A percentile compares a stretch with the other conserved stretches of the same genome.
Conservation (phyloP, 2,888 invertebrate genomes). For the Andrena camellia region DNA sequence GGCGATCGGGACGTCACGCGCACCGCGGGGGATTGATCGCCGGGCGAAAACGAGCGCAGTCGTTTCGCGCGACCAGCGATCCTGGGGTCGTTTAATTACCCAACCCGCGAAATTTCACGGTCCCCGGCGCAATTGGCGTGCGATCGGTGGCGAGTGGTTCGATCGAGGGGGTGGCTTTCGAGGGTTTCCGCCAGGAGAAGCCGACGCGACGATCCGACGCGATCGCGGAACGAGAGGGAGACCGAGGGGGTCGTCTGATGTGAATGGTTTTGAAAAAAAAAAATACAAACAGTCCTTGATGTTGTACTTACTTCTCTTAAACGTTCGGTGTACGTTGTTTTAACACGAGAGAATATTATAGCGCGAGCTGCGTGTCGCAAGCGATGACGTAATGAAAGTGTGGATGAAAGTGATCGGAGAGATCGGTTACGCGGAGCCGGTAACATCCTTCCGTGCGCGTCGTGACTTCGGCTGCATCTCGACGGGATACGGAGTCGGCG, state of each 20-base stretch:
- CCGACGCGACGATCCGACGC: constrained; percentile 1
- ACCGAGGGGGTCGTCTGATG: constrained; percentile 13
- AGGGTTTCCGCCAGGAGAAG: not conserved
- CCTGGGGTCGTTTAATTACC: constrained; percentile 45
- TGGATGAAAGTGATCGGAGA: too few relatives aligned
- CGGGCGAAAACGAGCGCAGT: not conserved
- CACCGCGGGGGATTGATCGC: too few relatives aligned
- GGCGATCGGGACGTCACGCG: too few relatives aligned
- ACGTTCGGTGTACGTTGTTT: constrained; percentile 60
- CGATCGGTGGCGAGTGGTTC: constrained; percentile 7
- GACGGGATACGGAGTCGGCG: constrained; percentile 45
- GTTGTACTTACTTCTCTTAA: constrained; percentile 62
- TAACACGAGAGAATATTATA: constrained; percentile 41
- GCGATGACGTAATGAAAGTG: constrained; percentile 16
- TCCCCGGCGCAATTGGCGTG: constrained; percentile 30
- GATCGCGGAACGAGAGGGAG: constrained; percentile 30
- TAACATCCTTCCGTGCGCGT: constrained; percentile 24
- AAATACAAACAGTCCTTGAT: constrained; percentile 43
- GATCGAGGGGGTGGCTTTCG: not conserved
- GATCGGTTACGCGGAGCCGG: constrained; percentile 19
- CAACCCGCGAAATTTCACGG: constrained; percentile 38
- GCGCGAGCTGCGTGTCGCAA: constrained; percentile 14
- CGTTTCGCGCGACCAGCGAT: constrained; percentile 3
- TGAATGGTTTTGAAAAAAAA: not conserved
- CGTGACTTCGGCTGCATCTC: constrained; percentile 32